A percentile compares a stretch with the other conserved stretches of the same genome.
Evolutionary conservation across 2,797 vertebrate genomes (phyloP).

Genomic region (Schizopygopsis pylzovi): DNA sequence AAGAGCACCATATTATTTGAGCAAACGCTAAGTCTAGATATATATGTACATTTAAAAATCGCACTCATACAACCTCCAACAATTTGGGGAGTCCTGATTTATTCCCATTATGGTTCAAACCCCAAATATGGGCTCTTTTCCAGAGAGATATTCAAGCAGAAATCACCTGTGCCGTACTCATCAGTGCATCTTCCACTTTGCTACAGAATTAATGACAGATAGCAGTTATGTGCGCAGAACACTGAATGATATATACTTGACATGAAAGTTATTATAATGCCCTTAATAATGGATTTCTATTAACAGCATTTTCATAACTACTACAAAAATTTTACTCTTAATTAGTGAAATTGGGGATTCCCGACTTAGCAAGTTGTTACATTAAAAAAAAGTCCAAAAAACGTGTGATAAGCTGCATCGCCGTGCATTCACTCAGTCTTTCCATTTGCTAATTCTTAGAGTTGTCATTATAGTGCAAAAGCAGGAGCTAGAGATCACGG

Average conservation of each 20-base stretch:
- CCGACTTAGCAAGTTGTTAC: slow-evolving; percentile 14
- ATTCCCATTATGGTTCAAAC: not conserved
- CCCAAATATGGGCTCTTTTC: not conserved
- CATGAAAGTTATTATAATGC: slow-evolving; percentile 43
- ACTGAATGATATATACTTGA: not conserved
- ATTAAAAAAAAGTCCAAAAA: slow-evolving; percentile 53
- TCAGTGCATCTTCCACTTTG: too few species aligned
- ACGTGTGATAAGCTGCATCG: slow-evolving; percentile 54
- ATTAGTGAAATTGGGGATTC: slow-evolving; percentile 12
- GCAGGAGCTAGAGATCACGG: slow-evolving; percentile 70
- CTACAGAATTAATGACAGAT: slow-evolving; percentile 9
- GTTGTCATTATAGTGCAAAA: slow-evolving; percentile 79
- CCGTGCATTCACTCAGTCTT: slow-evolving; percentile 68
- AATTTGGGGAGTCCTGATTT: slow-evolving; percentile 1
- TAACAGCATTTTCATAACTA: not conserved
- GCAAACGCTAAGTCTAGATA: slow-evolving; percentile 1
- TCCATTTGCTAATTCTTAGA: slow-evolving; percentile 52
- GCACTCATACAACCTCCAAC: not conserved
- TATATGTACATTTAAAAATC: not conserved
- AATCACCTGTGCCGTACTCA: not conserved
- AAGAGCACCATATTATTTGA: not conserved
- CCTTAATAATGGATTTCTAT: slow-evolving; percentile 47
- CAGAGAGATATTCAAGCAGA: not conserved
- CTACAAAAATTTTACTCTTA: slow-evolving; percentile 51
- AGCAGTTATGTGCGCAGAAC: slow-evolving; percentile 47